Conservation (phyloP, 2,888 invertebrate species). For the Monoplex corrugatus region DNA sequence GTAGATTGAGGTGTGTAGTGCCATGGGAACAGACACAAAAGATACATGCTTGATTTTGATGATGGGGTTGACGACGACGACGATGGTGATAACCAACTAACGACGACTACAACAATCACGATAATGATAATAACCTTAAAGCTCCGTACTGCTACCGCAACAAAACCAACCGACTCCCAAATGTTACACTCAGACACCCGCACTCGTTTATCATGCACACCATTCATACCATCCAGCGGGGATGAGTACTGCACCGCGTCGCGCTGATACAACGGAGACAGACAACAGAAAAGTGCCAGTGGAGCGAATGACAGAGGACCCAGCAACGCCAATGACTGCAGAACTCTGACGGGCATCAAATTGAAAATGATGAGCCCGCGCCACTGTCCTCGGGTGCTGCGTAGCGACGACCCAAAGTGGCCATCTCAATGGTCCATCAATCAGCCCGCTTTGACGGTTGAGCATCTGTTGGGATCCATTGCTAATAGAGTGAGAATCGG, state of each 20-base stretch:
- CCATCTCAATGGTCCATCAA: background rate
- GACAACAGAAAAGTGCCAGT: background rate
- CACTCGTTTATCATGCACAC: too few relatives aligned
- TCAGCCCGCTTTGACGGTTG: background rate
- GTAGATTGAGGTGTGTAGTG: too few relatives aligned
- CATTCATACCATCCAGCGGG: too few relatives aligned
- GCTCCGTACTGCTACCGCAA: too few relatives aligned
- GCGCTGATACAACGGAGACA: background rate
- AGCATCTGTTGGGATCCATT: slow-evolving; percentile 11
- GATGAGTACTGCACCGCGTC: background rate
- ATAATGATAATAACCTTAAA: too few relatives aligned
- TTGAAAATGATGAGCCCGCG: slow-evolving; percentile 18
- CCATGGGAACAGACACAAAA: too few relatives aligned
- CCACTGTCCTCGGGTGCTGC: background rate
- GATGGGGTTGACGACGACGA: too few relatives aligned
- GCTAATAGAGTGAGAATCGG: background rate
- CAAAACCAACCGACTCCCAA: too few relatives aligned
- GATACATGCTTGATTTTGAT: too few relatives aligned
- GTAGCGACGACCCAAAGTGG: background rate
- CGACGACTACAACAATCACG: too few relatives aligned
- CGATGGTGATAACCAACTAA: too few relatives aligned
- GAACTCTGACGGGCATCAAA: slow-evolving; percentile 25
- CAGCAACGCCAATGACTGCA: background rate
- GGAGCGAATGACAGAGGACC: background rate
- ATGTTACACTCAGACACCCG: too few relatives aligned